Base-by-base conservation (phyloP, 2,797 vertebrate genomes). In the Rousettus madagascariensis region DNA sequence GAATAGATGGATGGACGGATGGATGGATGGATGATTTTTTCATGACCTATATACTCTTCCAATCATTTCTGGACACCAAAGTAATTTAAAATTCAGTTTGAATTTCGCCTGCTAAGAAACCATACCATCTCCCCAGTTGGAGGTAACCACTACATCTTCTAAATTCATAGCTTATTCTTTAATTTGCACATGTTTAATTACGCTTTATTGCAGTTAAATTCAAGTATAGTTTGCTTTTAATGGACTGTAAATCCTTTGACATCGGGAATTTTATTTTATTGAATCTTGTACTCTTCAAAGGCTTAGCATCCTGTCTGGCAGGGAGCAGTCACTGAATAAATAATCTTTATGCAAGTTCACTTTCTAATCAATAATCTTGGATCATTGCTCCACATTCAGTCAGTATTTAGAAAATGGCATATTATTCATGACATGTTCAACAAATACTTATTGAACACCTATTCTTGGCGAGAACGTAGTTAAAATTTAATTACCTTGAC, bases 401-500 rank as follows among this genome's bases (percentile, higher is more conserved):
- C 33, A 82, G 51, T 61, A 38, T 38, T 30, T 78, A 88, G 85
- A 72, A 95, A 95, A 66, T 30, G 66, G 57, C 51, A 72, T 86
- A 77, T 28, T 75, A 74, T 80, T 66, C 15, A 46, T 57, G 33
- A 41, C 41, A 68, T 71, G 28, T 28, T 59, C 30, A 87, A 79
- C 55, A 71, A 84, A 59, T 33, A n/a, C 15, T 94, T 94, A 95
- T 3, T 51, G 41, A 94, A 38, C 7, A 84, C 26, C 20, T 94
- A 85, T 36, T 51, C 26, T 82, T 68, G 33, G 28, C 38, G 89
- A 96, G 53, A 69, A 89, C 2, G 0, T 12, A 68, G 36, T 86
- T 87, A 90, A 96, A 86, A 74, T 89, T 86, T 78, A 96, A 90
- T 88, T 26, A 93, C 24, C 22, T 78, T 82, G 63, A 74, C 13